phyloP scores from a whole-genome alignment of 2,888 invertebrate species.

The Amorpha juglandis region DNA sequence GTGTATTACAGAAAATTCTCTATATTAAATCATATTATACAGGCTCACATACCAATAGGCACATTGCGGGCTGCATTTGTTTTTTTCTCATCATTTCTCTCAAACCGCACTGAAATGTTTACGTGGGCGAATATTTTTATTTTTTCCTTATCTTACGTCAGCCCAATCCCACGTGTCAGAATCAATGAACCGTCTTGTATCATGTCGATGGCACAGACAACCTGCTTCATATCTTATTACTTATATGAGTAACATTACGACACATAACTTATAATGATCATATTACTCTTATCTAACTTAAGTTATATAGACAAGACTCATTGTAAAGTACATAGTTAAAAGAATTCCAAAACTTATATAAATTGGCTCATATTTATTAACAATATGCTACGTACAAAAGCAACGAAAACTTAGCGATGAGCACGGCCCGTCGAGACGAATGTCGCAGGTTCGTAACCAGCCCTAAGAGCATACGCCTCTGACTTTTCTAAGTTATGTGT shows the following conservation, averaged over 20 bases:
- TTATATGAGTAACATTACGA: slow-evolving; percentile 19
- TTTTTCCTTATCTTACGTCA: slow-evolving; percentile 19
- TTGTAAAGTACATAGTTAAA: too few relatives aligned
- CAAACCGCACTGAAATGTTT: neutral
- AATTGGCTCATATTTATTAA: neutral
- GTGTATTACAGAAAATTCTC: too few relatives aligned
- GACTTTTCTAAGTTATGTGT: too few relatives aligned
- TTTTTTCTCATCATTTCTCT: too few relatives aligned
- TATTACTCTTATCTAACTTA: neutral
- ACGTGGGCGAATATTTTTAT: slow-evolving; percentile 16
- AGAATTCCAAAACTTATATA: too few relatives aligned
- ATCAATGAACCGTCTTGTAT: slow-evolving; percentile 21
- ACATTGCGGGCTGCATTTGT: too few relatives aligned
- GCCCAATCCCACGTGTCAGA: slow-evolving; percentile 14
- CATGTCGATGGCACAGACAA: slow-evolving; percentile 20
- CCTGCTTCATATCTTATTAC: slow-evolving; percentile 14
- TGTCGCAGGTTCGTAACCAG: too few relatives aligned
- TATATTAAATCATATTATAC: too few relatives aligned
- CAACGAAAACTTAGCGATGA: too few relatives aligned
- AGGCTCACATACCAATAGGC: too few relatives aligned
- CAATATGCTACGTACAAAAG: neutral
- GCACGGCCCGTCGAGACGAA: too few relatives aligned
- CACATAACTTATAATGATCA: slow-evolving; percentile 2
- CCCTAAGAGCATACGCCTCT: too few relatives aligned
- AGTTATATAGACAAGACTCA: neutral